Base-by-base conservation (phyloP, 2,113 vertebrate species). In the Rostratula benghalensis region DNA sequence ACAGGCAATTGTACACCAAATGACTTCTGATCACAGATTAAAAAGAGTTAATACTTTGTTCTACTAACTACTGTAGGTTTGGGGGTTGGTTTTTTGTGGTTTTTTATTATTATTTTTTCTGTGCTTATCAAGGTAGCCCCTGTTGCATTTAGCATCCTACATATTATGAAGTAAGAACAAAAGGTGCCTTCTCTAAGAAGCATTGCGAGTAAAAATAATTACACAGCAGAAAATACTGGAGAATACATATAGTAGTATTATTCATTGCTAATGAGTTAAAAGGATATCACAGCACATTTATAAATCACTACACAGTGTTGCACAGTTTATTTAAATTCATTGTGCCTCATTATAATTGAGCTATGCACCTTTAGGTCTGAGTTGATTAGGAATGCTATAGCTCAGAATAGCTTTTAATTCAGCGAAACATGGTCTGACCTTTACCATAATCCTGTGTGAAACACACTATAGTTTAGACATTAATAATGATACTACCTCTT, bases 401-500 rank as follows among this genome's bases (percentile, higher is more conserved):
- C 98, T 99, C 99, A 99, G 99, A 99, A 99, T 99, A 99, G 98
- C 99, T 99, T 99, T 99, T 99, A 99, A 99, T 99, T 99, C 99
- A 99, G 98, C 97, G 97, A 99, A 99, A 99, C 98, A 98, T 97
- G 98, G 98, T 98, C 98, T 99, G 99, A 99, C 99, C 99, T 99
- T 99, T 98, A 99, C 98, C 98, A 98, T 99, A 99, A 99, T 99
- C 99, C 99, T 99, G 98, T 98, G 98, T 99, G 99, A 99, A 99
- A 98, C 98, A 99, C 98, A 98, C 98, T 98, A 98, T 98, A 98
- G 98, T 99, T 99, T 98, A 99, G 99, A 99, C 99, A 99, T 99
- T 99, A 99, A 99, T 99, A 99, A 99, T 98, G 98, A 98, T 98
- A 98, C 98, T 98, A 98, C 98, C 98, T 97, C 97, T 98, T 99